Evolutionary conservation across 2,113 vertebrate genomes (phyloP).

Genomic region (Rhinogobius similis): DNA sequence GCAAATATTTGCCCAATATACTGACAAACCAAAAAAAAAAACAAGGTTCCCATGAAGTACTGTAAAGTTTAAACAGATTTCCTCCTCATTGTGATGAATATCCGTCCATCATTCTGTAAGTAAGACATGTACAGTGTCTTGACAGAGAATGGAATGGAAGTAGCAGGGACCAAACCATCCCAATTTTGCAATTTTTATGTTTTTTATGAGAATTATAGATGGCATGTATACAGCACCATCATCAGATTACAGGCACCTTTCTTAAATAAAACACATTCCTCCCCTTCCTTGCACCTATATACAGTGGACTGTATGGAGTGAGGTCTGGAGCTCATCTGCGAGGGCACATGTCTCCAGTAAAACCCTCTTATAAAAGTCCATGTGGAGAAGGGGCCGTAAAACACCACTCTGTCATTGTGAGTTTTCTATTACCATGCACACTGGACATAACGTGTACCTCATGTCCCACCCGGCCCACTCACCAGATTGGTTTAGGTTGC

Average conservation of each 20-base stretch:
- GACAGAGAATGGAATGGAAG: no score
- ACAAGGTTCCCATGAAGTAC: no score
- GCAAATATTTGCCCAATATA: no score
- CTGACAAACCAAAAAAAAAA: no score
- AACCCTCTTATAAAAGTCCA: accelerated
- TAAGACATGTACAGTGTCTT: no score
- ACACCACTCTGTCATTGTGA: background rate
- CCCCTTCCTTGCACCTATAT: background rate
- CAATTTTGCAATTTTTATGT: no score
- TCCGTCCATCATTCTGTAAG: no score
- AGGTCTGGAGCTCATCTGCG: conserved; percentile 20
- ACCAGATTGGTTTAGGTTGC: conserved; percentile 55
- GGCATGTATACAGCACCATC: background rate
- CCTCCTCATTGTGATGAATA: no score
- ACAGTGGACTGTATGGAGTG: conserved; percentile 8
- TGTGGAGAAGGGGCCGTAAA: conserved; percentile 8
- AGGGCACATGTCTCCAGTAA: conserved; percentile 41
- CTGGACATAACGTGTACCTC: background rate
- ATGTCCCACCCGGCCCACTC: conserved; percentile 13
- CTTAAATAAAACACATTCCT: background rate
- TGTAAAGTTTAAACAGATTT: no score
- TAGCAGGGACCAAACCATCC: no score
- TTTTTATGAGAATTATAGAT: background rate
- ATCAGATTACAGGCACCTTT: background rate
- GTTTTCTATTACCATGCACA: conserved; percentile 11